Conservation (phyloP, 1,140 invertebrate species). For the Pseudomyrmex gracilis region DNA sequence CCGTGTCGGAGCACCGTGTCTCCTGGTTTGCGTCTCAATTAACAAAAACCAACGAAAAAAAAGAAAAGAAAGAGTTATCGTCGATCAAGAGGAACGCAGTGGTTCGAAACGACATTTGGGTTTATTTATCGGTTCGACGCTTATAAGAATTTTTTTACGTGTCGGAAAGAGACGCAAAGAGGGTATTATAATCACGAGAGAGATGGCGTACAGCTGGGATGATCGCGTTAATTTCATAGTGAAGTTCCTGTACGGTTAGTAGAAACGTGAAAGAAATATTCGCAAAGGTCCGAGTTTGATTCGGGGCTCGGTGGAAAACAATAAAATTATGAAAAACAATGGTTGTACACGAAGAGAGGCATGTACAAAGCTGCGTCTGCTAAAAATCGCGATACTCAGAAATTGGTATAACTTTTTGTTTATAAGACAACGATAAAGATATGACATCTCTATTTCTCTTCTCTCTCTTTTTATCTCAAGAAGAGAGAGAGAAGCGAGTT, state of each 20-base stretch:
- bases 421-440: background rate
- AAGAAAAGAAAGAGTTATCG: background rate
- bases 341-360: background rate
- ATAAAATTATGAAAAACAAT: background rate
- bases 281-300: background rate
- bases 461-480: no score
- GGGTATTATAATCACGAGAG: background rate
- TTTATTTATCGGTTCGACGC: no score
- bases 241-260: constrained; percentile 91
- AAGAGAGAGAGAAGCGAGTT: no score
- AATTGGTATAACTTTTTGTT: background rate
- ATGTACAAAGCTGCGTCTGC: background rate
- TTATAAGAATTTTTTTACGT: background rate
- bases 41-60: background rate
- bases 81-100: no score
- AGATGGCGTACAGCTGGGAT: constrained; percentile 92
- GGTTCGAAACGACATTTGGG: background rate
- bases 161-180: background rate
- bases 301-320: background rate
- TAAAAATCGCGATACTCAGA: background rate
- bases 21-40: background rate
- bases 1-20: constrained; percentile 2
- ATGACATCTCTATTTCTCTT: background rate
- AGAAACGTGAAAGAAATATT: constrained; percentile 39
- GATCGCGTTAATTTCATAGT: constrained; percentile 93